These are phyloP conservation scores for Neoscelio sp. DNA, from an alignment of 2,888 invertebrate genomes.

Conservation along the genomic window DNA sequence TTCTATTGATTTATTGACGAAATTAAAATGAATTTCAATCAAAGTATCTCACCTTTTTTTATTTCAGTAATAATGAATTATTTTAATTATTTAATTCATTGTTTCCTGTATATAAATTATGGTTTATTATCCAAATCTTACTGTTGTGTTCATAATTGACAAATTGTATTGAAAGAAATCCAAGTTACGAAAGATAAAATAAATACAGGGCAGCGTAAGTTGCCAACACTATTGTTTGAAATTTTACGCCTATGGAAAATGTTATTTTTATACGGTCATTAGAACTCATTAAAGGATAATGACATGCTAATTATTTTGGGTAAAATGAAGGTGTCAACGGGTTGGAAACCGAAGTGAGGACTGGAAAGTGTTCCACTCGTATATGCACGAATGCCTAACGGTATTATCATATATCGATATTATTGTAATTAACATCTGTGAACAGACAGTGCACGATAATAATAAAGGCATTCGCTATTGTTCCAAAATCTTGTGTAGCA, in stretches of 20 bases:
- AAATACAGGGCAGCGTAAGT: no score
- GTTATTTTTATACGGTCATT: conserved; percentile 14
- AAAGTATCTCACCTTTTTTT: no score
- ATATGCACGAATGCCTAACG: conserved; percentile 63
- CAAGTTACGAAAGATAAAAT: not conserved
- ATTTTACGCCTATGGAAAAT: conserved; percentile 2
- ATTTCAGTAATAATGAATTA: no score
- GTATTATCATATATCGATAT: conserved; percentile 59
- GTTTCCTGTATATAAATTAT: no score
- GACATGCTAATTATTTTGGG: conserved; percentile 49
- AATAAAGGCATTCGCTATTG: no score
- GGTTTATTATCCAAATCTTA: no score
- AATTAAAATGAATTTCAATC: no score
- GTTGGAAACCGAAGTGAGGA: conserved; percentile 62
- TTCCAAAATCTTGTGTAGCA: not conserved
- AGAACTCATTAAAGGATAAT: conserved; percentile 30
- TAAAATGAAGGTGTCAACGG: conserved; percentile 52
- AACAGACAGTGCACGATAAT: conserved; percentile 4
- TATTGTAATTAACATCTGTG: conserved; percentile 47
- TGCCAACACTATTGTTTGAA: no score
- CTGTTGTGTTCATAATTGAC: not conserved
- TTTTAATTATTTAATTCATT: no score
- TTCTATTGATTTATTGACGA: no score
- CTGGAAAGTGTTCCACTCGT: conserved; percentile 65
- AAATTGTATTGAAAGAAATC: not conserved